phyloP scores from a whole-genome alignment of 2,113 vertebrate genomes.

The Mixornis gularis region DNA sequence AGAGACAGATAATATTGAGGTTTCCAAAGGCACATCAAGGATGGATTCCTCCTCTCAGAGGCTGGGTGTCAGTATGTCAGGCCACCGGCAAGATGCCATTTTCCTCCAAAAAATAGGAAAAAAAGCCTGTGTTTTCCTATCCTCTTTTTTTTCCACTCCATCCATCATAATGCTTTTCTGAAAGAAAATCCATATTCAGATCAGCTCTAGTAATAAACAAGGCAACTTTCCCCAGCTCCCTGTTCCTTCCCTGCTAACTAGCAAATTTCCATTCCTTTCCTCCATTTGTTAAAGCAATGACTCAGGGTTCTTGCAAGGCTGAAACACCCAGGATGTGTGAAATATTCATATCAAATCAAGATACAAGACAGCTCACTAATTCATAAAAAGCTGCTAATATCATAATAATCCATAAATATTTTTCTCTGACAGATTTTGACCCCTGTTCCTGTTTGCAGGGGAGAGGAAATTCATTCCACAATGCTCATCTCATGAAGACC shows the following conservation, averaged over 20 bases:
- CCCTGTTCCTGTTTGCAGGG: not conserved
- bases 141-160: not conserved
- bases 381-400: not conserved
- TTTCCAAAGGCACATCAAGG: not conserved
- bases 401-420: not conserved
- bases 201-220: not conserved
- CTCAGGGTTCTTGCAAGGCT: not conserved
- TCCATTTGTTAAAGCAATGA: not conserved
- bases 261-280: not conserved
- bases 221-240: not conserved
- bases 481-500: not conserved
- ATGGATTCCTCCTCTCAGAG: not conserved
- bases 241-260: not conserved
- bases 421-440: not conserved
- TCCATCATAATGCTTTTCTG: not conserved
- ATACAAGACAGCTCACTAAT: not conserved
- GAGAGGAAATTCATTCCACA: not conserved
- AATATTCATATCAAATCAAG: not conserved
- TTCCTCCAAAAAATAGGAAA: not conserved
- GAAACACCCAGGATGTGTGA: not conserved
- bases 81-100: not conserved
- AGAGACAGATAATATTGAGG: not conserved
- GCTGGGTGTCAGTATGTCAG: not conserved
- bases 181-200: not conserved
- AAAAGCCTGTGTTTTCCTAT: not conserved